These are phyloP conservation scores for Pitangus sulphuratus DNA, from an alignment of 2,797 vertebrate species.

Conservation along the genomic window DNA sequence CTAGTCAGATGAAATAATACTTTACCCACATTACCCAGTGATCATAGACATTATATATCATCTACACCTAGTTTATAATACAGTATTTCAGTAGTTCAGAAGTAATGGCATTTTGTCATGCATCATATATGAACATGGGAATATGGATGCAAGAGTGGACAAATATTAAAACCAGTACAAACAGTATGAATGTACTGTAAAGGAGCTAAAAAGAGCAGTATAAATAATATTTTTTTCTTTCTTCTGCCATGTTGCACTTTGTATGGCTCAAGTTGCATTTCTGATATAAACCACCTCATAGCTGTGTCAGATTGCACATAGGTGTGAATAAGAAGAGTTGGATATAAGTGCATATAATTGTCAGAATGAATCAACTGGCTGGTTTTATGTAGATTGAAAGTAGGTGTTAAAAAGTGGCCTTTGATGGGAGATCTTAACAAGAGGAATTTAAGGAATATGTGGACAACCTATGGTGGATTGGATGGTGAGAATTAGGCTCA, in stretches of 20 bases:
- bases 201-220: neutral
- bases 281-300: neutral
- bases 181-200: neutral
- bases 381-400: neutral
- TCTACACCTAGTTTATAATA: neutral
- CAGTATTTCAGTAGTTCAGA: neutral
- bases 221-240: neutral
- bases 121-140: neutral
- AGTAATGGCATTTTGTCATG: neutral
- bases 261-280: neutral
- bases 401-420: neutral
- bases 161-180: neutral
- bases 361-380: neutral
- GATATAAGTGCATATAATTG: neutral
- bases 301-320: neutral
- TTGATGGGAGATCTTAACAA: neutral
- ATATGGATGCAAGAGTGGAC: neutral
- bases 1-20: slow-evolving; percentile 71
- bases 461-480: neutral
- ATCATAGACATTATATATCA: slow-evolving; percentile 23
- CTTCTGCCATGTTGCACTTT: neutral
- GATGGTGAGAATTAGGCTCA: neutral
- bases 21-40: slow-evolving; percentile 62
- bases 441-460: neutral
- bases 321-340: neutral